Base-by-base conservation (phyloP, 2,888 invertebrate genomes). In the Apotomis capreana region DNA sequence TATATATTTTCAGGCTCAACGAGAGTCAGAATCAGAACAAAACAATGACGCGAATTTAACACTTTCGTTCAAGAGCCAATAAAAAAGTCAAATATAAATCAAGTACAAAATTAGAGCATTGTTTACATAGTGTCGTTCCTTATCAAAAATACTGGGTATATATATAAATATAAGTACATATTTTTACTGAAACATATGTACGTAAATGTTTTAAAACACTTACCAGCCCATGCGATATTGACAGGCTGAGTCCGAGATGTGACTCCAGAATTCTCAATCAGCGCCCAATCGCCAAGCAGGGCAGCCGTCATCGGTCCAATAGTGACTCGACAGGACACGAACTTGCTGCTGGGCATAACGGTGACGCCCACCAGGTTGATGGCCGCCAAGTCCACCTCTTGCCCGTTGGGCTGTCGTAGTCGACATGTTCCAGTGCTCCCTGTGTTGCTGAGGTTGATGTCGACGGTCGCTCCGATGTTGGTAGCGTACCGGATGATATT, bases 271-370 rank as follows among this genome's bases (percentile, higher is more conserved):
- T 15, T 62, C 9, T 69, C 68, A 12, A 74, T 72, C 52, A 74
- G 37, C 40, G 68, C 58, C 74, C 74, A 74, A 10, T 63, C 51
- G 4, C 74, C 74, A 5, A 74, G 63, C 13, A 74, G 68, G 10
- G 73, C 64, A 2, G 12, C 57, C 4, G 74, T 74, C 68, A 74
- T 68, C 5, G 74, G 74, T 1, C 74, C 74, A 6, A 74, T 69
- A 9, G 72, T 74, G 5, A 74, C 72, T 3, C 68, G 68, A 8
- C 74, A 74, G 3, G 74, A 68, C n/a, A 71, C 74, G 37, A 71
- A 68, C 55, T 69, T 72, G 68, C 62, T 68, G 57, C 68, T 68
- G 10, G 58, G 37, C 10, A 68, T 58, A 2, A 58, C 64, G 0
- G 64, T 74, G 5, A 74, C 71, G 4, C 74, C 74, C 1, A 59